Evolutionary conservation across 2,888 invertebrate genomes (phyloP).

Genomic region (Seira sanloemensis): DNA sequence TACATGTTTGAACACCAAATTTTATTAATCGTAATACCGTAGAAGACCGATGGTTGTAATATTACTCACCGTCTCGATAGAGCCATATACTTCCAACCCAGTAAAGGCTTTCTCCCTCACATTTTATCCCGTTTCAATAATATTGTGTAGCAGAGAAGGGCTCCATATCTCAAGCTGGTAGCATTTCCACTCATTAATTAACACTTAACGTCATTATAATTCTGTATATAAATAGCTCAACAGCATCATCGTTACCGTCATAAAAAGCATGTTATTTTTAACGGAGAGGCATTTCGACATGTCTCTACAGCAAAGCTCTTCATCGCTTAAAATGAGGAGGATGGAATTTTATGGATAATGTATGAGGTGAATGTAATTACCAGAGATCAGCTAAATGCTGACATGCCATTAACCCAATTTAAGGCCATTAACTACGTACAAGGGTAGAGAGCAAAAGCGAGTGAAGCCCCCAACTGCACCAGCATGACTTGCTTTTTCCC

Average conservation of each 20-base stretch:
- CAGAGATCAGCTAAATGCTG: conserved; percentile 48
- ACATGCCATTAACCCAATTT: conserved; percentile 63
- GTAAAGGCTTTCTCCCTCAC: neutral
- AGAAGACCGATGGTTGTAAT: no score
- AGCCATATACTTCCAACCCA: no score
- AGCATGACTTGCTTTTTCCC: neutral
- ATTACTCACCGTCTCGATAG: no score
- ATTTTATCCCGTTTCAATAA: neutral
- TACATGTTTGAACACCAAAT: no score
- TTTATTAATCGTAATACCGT: no score
- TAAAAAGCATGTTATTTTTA: neutral
- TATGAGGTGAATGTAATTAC: conserved; percentile 61
- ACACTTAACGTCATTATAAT: conserved; percentile 30
- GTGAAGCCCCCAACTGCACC: neutral
- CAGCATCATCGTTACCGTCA: neutral
- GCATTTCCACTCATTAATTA: conserved; percentile 50
- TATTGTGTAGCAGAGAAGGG: neutral
- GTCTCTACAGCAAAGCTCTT: neutral
- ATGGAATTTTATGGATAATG: conserved; percentile 57
- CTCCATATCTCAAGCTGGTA: neutral
- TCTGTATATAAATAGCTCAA: conserved; percentile 2
- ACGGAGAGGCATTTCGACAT: neutral
- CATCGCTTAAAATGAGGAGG: neutral
- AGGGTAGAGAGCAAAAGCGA: neutral
- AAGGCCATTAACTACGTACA: conserved; percentile 56